Percentiles rank a stretch among this genome's conserved stretches.
Conservation (phyloP, 2,888 invertebrate species). For the Kryphioiulus occultus region DNA sequence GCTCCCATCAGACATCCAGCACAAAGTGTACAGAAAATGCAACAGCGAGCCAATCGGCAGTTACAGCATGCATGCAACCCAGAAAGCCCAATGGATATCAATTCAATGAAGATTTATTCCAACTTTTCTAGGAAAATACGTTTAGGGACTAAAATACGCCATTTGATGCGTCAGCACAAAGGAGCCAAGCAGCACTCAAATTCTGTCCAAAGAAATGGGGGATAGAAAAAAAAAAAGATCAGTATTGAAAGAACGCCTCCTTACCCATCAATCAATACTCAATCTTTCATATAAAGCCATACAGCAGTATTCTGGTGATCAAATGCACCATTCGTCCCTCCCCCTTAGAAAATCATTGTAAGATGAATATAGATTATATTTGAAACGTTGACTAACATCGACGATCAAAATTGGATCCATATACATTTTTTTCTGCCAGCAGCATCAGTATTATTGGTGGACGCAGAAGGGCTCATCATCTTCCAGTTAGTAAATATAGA, state of each 20-base stretch:
- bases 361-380: neutral
- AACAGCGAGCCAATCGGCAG: constrained; percentile 11
- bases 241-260: neutral
- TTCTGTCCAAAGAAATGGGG: constrained; percentile 31
- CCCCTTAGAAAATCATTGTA: neutral
- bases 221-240: neutral
- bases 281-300: constrained; percentile 26
- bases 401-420: constrained; percentile 7
- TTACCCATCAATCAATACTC: constrained; percentile 21
- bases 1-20: neutral
- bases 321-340: neutral
- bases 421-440: neutral
- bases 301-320: neutral
- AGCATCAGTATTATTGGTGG: neutral
- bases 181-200: constrained; percentile 24
- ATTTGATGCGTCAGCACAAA: constrained; percentile 35
- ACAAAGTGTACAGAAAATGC: neutral
- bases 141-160: constrained; percentile 25
- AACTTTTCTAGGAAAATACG: constrained; percentile 28
- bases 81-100: constrained; percentile 11
- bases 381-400: constrained; percentile 15
- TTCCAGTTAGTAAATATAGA: constrained; percentile 12
- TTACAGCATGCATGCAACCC: constrained; percentile 10
- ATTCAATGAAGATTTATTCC: constrained; percentile 35
- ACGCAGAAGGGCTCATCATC: constrained; percentile 26